phyloP scores from a whole-genome alignment of 2,113 vertebrate genomes.

The Pangasianodon hypophthalmus region DNA sequence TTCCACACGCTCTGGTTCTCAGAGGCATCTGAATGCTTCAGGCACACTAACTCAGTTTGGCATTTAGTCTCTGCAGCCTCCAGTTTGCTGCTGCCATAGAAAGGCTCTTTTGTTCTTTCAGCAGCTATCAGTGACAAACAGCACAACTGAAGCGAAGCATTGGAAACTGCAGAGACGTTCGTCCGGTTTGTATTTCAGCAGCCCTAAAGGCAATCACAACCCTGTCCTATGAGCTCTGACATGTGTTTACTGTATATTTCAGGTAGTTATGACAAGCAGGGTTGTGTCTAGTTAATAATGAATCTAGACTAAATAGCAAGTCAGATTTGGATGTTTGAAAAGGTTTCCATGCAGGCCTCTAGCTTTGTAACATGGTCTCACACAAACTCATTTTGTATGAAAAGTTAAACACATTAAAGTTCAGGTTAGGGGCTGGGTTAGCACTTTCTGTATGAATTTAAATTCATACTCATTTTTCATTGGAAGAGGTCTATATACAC shows the following conservation, averaged over 20 bases:
- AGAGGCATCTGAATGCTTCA: slow-evolving; percentile 26
- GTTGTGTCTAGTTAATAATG: not conserved
- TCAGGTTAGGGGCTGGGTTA: not conserved
- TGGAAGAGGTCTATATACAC: not conserved
- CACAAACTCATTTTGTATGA: not conserved
- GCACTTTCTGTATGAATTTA: not conserved
- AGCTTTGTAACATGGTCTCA: not conserved
- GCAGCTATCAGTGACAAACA: slow-evolving; percentile 42
- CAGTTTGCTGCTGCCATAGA: slow-evolving; percentile 33
- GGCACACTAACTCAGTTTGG: slow-evolving; percentile 42
- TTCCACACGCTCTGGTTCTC: slow-evolving; percentile 11
- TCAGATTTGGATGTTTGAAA: not conserved
- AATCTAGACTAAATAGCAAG: not conserved
- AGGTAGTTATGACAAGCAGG: not conserved
- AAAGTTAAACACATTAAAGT: not conserved
- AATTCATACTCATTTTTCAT: not conserved
- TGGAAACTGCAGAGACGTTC: slow-evolving; percentile 16
- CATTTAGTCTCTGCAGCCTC: slow-evolving; percentile 26
- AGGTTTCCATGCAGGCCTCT: not conserved
- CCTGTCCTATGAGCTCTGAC: not conserved
- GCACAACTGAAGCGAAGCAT: slow-evolving; percentile 34
- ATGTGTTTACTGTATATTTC: not conserved
- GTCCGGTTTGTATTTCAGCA: not conserved
- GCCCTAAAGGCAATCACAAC: not conserved
- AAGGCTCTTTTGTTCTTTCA: slow-evolving; percentile 48